A percentile compares a stretch with the other conserved stretches of the same genome.
Conservation (phyloP, 2,888 invertebrate species). For the Priocnemis perturbator region DNA sequence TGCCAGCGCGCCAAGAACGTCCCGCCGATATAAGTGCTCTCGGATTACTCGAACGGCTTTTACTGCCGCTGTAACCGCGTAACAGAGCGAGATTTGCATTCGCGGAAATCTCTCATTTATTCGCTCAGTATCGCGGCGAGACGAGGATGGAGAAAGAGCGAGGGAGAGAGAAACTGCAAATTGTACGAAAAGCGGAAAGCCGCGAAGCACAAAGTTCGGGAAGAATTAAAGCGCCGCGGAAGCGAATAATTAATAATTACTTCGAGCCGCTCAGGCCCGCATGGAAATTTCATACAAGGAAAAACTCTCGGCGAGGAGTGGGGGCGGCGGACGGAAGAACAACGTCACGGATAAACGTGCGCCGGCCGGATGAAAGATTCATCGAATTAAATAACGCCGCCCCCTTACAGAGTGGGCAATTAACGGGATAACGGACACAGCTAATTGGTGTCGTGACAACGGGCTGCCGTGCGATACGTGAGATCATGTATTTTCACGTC, state of each 20-base stretch:
- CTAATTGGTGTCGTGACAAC: too few species aligned
- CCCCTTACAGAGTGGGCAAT: too few species aligned
- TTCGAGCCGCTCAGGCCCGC: background rate
- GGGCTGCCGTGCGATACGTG: too few species aligned
- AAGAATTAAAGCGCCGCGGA: slow-evolving; percentile 1
- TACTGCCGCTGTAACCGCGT: slow-evolving; percentile 41
- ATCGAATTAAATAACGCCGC: too few species aligned
- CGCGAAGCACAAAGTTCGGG: background rate
- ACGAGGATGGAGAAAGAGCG: background rate
- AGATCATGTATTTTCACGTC: too few species aligned
- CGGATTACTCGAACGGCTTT: slow-evolving; percentile 53
- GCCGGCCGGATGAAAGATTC: too few species aligned
- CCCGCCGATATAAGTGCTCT: slow-evolving; percentile 41
- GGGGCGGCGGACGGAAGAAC: too few species aligned
- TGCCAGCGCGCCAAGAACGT: slow-evolving; percentile 24
- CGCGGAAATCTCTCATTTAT: slow-evolving; percentile 47
- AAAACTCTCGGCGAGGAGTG: too few species aligned
- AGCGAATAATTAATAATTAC: slow-evolving; percentile 4
- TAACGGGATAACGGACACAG: too few species aligned
- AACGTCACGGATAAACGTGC: too few species aligned
- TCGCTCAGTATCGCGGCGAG: slow-evolving; percentile 8
- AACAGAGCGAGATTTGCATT: slow-evolving; percentile 44
- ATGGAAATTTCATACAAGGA: too few species aligned
- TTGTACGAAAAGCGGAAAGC: slow-evolving; percentile 1
- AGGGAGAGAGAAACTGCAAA: background rate